Base-by-base conservation (phyloP, 2,113 vertebrate species). In the Neofelis nebulosa region DNA sequence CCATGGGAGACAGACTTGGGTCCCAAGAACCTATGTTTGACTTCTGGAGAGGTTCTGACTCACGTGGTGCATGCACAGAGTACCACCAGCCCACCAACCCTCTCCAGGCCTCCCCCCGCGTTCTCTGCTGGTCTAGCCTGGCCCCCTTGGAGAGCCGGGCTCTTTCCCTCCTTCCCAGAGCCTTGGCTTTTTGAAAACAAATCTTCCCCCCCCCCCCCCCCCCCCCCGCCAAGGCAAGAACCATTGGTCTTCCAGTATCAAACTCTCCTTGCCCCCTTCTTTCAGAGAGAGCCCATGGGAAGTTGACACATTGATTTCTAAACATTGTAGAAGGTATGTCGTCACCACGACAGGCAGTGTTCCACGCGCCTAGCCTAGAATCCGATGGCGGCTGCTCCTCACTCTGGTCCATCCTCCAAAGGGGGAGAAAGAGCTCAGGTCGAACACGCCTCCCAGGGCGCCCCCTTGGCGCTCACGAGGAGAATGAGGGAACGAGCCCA, bases 11-110 rank as follows among this genome's bases (percentile, higher is more conserved):
- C 52, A 52, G 16, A 88, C 50, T 5, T 25, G 14, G 68, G 52
- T 23, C 29, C 55, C 29, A 74, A 66, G 27, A 48, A 18, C 27
- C 94, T 27, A 14, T 3, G 41, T 23, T 4, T 29, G 61, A 36
- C 71, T 57, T 29, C 4, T 0, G 23, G 10, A 10, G 45, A 52
- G 27, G 27, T 23, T 21, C 27, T 63, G 48, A 23, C 9, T 29
- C 1, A 0, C 4, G 3, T 1, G 1, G 29, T 1, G 4, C 1
- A 0, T 2, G 66, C 4, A 9, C 45, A 16, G 16, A n/a, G 19
- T 9, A 21, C 25, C 21, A 4, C 5, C 36, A 33, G 23, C 45
- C 1, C 55, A 3, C 23, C 31, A 2, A 0, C 12, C 27, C 69
- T 13, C 65, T 27, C 2, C 3, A 0, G 15, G 65, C 16, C 27